Evolutionary conservation across 2,113 vertebrate genomes (phyloP).

Genomic region (Callospermophilus lateralis): DNA sequence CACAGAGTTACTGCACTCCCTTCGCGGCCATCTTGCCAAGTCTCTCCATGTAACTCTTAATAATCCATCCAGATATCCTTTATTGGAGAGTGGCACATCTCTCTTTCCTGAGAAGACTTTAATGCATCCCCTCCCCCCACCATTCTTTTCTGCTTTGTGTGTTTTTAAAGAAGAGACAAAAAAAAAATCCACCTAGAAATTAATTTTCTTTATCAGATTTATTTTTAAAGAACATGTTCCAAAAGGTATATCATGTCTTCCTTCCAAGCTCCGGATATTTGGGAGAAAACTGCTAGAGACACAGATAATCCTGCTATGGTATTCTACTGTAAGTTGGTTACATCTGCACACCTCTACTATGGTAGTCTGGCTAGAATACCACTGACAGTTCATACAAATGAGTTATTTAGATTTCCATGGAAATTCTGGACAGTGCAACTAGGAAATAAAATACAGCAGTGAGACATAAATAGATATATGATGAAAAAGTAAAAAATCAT

Average conservation of each 20-base stretch:
- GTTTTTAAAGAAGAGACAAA: conserved; percentile 12
- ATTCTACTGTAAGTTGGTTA: accelerated
- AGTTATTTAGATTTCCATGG: neutral
- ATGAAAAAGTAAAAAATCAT: neutral
- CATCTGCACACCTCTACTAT: neutral
- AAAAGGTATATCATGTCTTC: neutral
- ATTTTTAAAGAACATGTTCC: neutral
- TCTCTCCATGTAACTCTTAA: too few relatives aligned
- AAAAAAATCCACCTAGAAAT: conserved; percentile 27
- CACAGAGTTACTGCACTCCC: too few relatives aligned
- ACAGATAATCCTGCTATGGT: neutral
- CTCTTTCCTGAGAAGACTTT: neutral
- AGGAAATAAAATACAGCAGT: neutral
- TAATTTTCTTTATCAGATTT: neutral
- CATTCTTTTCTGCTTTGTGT: neutral
- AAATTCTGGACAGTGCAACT: neutral
- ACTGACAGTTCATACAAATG: neutral
- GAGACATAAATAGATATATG: neutral
- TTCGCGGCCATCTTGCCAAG: too few relatives aligned
- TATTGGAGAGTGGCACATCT: neutral
- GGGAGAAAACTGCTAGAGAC: neutral
- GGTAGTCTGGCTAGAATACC: neutral
- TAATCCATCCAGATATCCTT: too few relatives aligned
- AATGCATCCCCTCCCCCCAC: neutral
- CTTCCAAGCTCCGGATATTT: neutral